Base-by-base conservation (phyloP, 2,797 vertebrate species). In the Ammospiza maritima region DNA sequence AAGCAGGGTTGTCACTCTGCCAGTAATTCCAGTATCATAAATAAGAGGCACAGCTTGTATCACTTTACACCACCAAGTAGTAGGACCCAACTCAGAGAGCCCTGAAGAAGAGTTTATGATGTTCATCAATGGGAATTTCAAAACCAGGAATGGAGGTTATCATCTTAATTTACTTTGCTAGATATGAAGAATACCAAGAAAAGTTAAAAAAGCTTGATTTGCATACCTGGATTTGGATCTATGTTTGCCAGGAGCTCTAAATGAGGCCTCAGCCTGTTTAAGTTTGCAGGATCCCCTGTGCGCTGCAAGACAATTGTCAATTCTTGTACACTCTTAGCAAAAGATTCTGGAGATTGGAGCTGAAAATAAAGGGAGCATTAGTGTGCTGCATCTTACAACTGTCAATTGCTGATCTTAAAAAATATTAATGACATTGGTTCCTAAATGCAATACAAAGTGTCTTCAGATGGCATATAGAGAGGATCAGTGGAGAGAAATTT, bases 251-350 rank as follows among this genome's bases (percentile, higher is more conserved):
- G 98, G n/a, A 99, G 98, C 93, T 99, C 99, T 62, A 99, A 98
- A 94, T 99, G 98, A 86, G 98, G 98, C 96, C 99, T 98, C 81
- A 99, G 98, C 97, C 98, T 98, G 93, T 98, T 99, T 97, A 99
- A 98, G 96, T 99, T 99, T 89, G 99, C 99, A 38, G 99, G 99
- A 96, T 99, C 99, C 50, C 99, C 99, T 0, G 99, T 99, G 96
- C 99, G 98, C 97, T 99, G 99, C 96, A 99, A 98, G 93, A 99
- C 99, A 89, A 99, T 99, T 9, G 99, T 99, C 98, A 99, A 96
- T 95, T 99, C 99, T 97, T 99, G 99, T 73, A 99, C 99, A 16
- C 99, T 99, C 97, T 99, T 99, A 67, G 99, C 98, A 98, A 99
- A 99, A 21, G 99, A 99, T 95, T 99, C 99, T 56, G 99, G 99